Evolutionary conservation across 2,113 vertebrate genomes (phyloP), one percentile per base, ranked within the genome.

Genomic region (Odocoileus virginianus): DNA sequence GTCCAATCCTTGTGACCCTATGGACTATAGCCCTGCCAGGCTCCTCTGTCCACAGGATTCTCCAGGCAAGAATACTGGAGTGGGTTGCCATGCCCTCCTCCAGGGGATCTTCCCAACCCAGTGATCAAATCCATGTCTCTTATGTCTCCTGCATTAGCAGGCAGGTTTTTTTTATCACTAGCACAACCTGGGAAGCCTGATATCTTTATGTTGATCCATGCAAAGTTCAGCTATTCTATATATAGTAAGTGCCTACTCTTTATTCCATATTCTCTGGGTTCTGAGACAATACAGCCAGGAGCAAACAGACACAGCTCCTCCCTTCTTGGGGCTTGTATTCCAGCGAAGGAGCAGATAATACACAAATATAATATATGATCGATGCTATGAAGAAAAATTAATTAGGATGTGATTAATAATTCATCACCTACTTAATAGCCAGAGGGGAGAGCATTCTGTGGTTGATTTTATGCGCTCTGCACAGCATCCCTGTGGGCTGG

Each of bases 391-490:
- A 78, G 76, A 54, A 83, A 82, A 55, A 36, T 33, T 50, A 28
- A 52, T 40, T 90, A 47, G 12, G 17, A 7, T n/a, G 0, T 21
- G n/a, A 28, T 17, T 7, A 47, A 83, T 83, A 83, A 55, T 36
- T 76, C 2, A 76, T 27, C 10, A 1, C 36, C 36, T 83, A 55
- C 52, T 83, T 83, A 55, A 25, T 45, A 33, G 12, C 33, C 33
- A 2, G 83, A 58, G n/a, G 2, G 7, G 1, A 76, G 81, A 27
- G 4, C 36, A 7, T 57, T 83, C 33, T 14, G 5, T 16, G 13
- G 7, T 2, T 27, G 82, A 7, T 7, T 19, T 33, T 11, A 10
- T 28, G 4, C 1, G 0, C 45, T 78, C 17, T 47, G 7, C 8
- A 45, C 1, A 17, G 14, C 17, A 8, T 21, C n/a, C 60, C n/a